Evolutionary conservation across 2,888 invertebrate genomes (phyloP), one percentile per base, ranked within the genome.

Genomic region (Pycnomerus fuliginosus): DNA sequence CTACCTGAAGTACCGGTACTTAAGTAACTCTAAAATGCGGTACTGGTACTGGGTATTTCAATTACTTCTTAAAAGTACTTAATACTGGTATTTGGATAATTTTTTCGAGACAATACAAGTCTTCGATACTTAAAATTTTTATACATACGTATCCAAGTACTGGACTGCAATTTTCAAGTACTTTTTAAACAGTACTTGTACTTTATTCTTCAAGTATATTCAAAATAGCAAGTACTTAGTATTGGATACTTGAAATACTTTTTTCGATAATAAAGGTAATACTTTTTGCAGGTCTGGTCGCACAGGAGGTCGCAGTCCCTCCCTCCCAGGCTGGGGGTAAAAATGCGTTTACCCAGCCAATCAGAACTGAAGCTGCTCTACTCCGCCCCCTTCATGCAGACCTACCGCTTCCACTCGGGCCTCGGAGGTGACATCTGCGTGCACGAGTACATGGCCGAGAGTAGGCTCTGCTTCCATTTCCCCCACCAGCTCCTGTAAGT

Each of bases 381-480:
- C 63, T 78, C 85, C 16, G 88, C 91, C 68, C 85, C 91, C 23
- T 72, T 77, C 61, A 76, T 82, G 67, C 83, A 82, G 48, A 84
- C 90, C 3, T 91, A 87, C 69, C 81, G 94, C 37, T 89, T 96
- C 69, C 92, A 93, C 68, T 94, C 95, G 0, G 91, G 92, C 1
- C 76, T 91, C 15, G 91, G 92, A 0, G 92, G 91, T 1, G 93
- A 95, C 69, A 90, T 96, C 34, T 90, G 89, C 52, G 93, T 95
- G 2, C 90, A 93, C 63, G 96, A 96, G 72, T 83, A 90, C 32
- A 89, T 96, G 87, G 87, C 90, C 1, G 96, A 96, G 70, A 88
- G 91, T 56, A 86, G 85, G 62, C 73, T 92, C 5, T 89, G 90
- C 62, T 93, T 87, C 65, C 78, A 80, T 30, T 82, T 96, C 70